A percentile compares a stretch with the other conserved stretches of the same genome.
phyloP scores from a whole-genome alignment of 2,888 invertebrate species.

The Mimumesa dahlbomi region DNA sequence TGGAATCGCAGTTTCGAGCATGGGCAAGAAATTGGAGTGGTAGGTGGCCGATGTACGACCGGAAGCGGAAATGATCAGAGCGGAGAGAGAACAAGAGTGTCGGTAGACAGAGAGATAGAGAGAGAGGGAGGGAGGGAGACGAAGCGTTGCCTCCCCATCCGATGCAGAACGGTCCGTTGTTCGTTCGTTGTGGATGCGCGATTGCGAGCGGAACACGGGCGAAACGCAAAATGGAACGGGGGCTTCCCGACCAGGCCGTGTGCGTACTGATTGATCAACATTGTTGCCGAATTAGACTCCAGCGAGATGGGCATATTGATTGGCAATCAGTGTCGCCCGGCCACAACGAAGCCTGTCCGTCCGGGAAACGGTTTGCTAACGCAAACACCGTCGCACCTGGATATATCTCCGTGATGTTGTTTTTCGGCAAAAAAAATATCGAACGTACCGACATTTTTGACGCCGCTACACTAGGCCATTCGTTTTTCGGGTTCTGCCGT shows the following conservation, averaged over 20 bases:
- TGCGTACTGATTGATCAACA: constrained; percentile 79
- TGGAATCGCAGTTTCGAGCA: constrained; percentile 25
- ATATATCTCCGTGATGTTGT: constrained; percentile 61
- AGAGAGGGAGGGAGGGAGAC: constrained; percentile 14
- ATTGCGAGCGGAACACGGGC: constrained; percentile 65
- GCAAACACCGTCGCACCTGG: constrained; percentile 70
- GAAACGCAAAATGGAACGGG: constrained; percentile 63
- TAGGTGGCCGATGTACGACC: constrained; percentile 52
- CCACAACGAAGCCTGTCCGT: constrained; percentile 72
- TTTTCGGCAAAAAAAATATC: constrained; percentile 59
- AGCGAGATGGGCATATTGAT: constrained; percentile 80
- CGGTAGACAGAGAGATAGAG: constrained; percentile 10
- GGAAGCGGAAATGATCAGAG: constrained; percentile 66
- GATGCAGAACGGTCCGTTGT: constrained; percentile 55
- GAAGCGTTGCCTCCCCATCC: constrained; percentile 47
- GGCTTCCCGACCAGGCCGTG: constrained; percentile 67
- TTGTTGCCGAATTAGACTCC: constrained; percentile 79
- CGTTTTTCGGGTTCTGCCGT: too few species aligned
- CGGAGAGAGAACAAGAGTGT: constrained; percentile 12
- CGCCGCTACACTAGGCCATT: constrained; percentile 38
- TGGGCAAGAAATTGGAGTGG: constrained; percentile 55
- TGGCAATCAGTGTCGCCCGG: constrained; percentile 79
- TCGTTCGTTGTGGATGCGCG: constrained; percentile 65
- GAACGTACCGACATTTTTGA: constrained; percentile 59
- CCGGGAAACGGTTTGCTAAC: constrained; percentile 72